Base-by-base conservation (phyloP, 2,888 invertebrate species). In the Nasonia oneida region DNA sequence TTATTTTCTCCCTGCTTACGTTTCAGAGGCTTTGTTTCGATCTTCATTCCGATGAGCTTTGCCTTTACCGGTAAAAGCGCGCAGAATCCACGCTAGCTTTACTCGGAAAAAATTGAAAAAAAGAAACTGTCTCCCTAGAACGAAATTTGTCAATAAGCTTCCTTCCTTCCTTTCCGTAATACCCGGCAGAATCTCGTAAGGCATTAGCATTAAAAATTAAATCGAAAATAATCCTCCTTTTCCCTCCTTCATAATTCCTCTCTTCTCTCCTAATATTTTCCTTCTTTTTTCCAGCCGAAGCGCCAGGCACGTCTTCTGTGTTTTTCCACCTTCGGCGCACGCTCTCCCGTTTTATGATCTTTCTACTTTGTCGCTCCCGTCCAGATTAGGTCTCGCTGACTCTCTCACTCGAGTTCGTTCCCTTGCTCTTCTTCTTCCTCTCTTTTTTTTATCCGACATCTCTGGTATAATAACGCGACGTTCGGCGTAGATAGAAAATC, bases 401-500 rank as follows among this genome's bases (percentile, higher is more conserved):
- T 79, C 61, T 37, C 73, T 33, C 79, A 23, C 73, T 29, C 67
- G 15, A 12, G 53, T 4, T 75, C 50, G 47, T n/a, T 80, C 50
- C 64, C 57, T n/a, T 15, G 47, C 84, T 53, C 64, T 70, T 14
- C 23, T 53, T n/a, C 23, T 15, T 79, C 71, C 18, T 37, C 70
- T 39, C 73, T 10, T 70, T 73, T 64, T 84, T 75, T 42, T 75
- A 70, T 84, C 67, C 71, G 15, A 18, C 64, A 61, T 75, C 75
- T 75, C 39, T 8, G 37, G n/a, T n/a, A n/a, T 61, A 61, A 61
- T n/a, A 61, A 37, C 37, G 29, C 39, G 15, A 8, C 76, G n/a
- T 80, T 74, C 67, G 75, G 33, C 73, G 82, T 39, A 70, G 86
- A 83, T 83, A 83, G 83, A 86, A 83, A 86, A 77, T 83, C 83